Evolutionary conservation across 1,140 invertebrate genomes (phyloP).

Genomic region (Globodera rostochiensis): DNA sequence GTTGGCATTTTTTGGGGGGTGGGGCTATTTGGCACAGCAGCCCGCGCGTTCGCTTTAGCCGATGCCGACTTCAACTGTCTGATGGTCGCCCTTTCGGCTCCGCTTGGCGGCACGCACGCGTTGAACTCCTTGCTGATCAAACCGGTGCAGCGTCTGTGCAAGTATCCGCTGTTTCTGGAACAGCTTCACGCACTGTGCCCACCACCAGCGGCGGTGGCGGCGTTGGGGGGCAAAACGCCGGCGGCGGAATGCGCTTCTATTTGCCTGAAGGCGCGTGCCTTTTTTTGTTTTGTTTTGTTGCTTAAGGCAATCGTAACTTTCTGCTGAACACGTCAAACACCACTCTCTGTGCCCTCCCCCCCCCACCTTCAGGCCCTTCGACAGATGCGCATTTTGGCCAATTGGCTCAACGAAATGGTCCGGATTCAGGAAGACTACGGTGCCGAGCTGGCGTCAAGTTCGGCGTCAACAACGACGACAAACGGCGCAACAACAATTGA

Average conservation of each 20-base stretch:
- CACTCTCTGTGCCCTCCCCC: neutral
- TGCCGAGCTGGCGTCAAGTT: conserved; percentile 2
- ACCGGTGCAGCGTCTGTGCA: conserved; percentile 95
- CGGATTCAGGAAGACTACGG: conserved; percentile 72
- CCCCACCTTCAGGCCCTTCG: conserved; percentile 76
- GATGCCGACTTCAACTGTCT: neutral
- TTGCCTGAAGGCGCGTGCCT: neutral
- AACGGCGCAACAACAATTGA: too few relatives aligned
- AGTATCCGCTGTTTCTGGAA: conserved; percentile 92
- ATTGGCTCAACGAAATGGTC: conserved; percentile 99
- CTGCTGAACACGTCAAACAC: too few relatives aligned
- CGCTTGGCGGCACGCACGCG: conserved; percentile 71
- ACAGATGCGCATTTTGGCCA: conserved; percentile 97
- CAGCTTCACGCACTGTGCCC: conserved; percentile 91
- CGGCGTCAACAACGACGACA: neutral
- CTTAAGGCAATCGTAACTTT: too few relatives aligned
- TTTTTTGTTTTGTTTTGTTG: too few relatives aligned
- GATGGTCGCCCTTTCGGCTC: neutral
- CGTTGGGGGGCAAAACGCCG: conserved; percentile 80
- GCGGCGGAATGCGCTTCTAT: neutral
- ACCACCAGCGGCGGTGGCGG: conserved; percentile 74
- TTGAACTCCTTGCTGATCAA: conserved; percentile 97
- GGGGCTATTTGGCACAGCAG: too few relatives aligned
- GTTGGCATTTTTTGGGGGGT: too few relatives aligned
- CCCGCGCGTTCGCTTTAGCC: too few relatives aligned